phyloP scores from a whole-genome alignment of 37 sponge, comb jelly and placozoan species.

The Oscarella lobularis region DNA sequence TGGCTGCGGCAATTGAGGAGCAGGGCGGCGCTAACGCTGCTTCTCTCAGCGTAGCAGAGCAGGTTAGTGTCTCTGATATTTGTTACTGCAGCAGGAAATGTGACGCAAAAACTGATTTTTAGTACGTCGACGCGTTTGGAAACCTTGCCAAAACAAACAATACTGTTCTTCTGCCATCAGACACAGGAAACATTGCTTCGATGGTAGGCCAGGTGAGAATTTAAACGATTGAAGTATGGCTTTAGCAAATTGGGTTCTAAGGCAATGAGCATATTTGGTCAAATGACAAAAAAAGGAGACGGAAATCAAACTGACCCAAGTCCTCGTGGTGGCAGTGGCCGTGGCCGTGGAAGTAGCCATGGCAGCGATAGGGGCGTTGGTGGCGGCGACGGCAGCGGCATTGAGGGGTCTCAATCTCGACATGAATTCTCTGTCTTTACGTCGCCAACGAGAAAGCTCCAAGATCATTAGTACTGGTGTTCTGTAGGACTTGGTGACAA shows the following conservation, averaged over 20 bases:
- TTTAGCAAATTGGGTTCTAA: background rate
- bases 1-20: conserved; percentile 54
- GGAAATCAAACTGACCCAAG: no score
- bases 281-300: conserved; percentile 23
- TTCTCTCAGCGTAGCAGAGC: conserved; percentile 73
- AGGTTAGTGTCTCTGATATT: background rate
- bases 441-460: no score
- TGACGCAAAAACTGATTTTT: conserved; percentile 6
- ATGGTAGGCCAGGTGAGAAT: conserved; percentile 90
- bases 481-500: no score
- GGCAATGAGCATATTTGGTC: conserved; percentile 73
- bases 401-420: no score
- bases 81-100: background rate
- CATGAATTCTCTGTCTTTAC: no score
- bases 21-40: conserved; percentile 70
- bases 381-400: no score
- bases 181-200: conserved; percentile 76
- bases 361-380: no score
- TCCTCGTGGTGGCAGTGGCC: no score
- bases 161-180: conserved; percentile 80
- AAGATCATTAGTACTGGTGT: no score
- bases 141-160: conserved; percentile 81
- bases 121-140: conserved; percentile 90
- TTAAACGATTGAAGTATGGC: conserved; percentile 2
- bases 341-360: no score